Evolutionary conservation across 2,113 vertebrate genomes (phyloP), one percentile per base, ranked within the genome.

Genomic region (Spheniscus mendiculus): DNA sequence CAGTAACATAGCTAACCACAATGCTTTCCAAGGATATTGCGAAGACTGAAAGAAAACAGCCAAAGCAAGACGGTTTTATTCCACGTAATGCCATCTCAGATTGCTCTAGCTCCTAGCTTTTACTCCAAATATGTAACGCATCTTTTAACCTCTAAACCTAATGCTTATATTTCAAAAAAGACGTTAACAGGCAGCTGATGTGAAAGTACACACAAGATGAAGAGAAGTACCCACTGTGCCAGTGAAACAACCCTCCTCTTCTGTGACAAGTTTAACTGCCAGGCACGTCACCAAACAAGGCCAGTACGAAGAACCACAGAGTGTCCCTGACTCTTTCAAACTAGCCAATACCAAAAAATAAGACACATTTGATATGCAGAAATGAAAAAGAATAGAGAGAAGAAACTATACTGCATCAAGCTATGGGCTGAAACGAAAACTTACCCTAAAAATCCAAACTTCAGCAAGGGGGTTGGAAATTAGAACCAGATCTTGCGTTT

Each of bases 401-500:
- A 81, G 21, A 70, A 87, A 50, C 36, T 67, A 49, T 7, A 69
- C 29, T 58, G 70, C 49, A 83, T 42, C 45, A 72, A 85, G 21
- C 50, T 29, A 58, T 5, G 5, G 32, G 18, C 49, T 88, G 45
- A 91, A 89, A 82, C 5, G 85, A 89, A 87, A 91, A 21, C 52
- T 89, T 67, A 66, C 5, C 34, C 71, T 45, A 73, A 87, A 93
- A 90, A 53, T 20, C 52, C 65, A 36, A 91, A 88, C 32, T 80
- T 77, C 71, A 85, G 73, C 70, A 66, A 44, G 20, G 71, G 47
- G 49, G 26, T 17, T 82, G 29, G 50, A 97, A 96, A 97, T 91
- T 58, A 87, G 71, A 93, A 93, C 29, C 95, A 96, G 91, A 94
- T 90, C 82, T 77, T 74, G 38, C 7, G 5, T 89, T 93, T 97